phyloP scores from a whole-genome alignment of 2,797 vertebrate species.

The Salarias fasciatus region DNA sequence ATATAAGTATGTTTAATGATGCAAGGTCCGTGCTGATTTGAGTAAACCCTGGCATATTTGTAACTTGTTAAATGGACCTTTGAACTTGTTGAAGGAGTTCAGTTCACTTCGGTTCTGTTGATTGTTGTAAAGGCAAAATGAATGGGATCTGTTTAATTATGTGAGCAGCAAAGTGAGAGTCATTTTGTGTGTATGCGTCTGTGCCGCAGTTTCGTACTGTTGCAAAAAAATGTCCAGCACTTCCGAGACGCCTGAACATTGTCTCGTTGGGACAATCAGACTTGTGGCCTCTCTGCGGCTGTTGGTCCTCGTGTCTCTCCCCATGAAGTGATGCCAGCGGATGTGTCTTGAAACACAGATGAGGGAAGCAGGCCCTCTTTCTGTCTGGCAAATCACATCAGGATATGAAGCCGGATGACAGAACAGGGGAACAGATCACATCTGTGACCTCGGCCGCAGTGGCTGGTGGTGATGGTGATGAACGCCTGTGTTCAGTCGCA shows the following conservation, averaged over 20 bases:
- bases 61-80: slow-evolving; percentile 36
- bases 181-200: slow-evolving; percentile 36
- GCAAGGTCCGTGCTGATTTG: slow-evolving; percentile 18
- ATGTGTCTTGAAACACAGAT: slow-evolving; percentile 49
- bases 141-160: slow-evolving; percentile 26
- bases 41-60: slow-evolving; percentile 13
- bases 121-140: slow-evolving; percentile 7
- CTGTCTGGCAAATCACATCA: slow-evolving; percentile 68
- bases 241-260: slow-evolving; percentile 20
- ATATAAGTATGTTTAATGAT: neutral
- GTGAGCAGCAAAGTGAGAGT: slow-evolving; percentile 40
- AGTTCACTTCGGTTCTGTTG: neutral
- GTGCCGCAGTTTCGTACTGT: slow-evolving; percentile 38
- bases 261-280: slow-evolving; percentile 32
- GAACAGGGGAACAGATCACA: slow-evolving; percentile 37
- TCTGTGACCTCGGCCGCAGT: slow-evolving; percentile 41
- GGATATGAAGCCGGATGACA: slow-evolving; percentile 58
- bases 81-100: slow-evolving; percentile 13
- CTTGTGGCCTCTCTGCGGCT: slow-evolving; percentile 37
- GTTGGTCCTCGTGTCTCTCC: slow-evolving; percentile 25
- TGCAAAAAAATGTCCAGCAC: slow-evolving; percentile 52
- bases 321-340: slow-evolving; percentile 38
- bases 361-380: slow-evolving; percentile 52
- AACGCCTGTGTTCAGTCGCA: slow-evolving; percentile 49
- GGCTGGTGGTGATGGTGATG: slow-evolving; percentile 24